phyloP scores from a whole-genome alignment of 2,797 vertebrate species.

The Tinamus major region DNA sequence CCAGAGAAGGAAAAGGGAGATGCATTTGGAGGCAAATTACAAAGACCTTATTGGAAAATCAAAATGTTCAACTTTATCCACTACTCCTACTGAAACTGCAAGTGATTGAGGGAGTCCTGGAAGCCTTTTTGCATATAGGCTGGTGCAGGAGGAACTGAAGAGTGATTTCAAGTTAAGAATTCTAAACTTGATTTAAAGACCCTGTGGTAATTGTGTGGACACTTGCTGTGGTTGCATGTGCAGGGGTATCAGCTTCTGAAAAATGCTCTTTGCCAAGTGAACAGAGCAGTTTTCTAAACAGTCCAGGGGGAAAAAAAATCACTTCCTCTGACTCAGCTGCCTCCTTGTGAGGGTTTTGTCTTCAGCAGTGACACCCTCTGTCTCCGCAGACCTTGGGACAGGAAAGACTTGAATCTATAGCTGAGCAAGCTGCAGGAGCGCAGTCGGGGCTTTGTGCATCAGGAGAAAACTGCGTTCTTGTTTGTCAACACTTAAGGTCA shows the following conservation, averaged over 20 bases:
- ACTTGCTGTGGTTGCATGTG: not conserved
- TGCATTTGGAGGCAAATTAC: not conserved
- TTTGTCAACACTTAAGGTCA: not conserved
- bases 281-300: conserved; percentile 35
- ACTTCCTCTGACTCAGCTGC: conserved; percentile 70
- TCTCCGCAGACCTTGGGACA: not conserved
- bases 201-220: not conserved
- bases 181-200: not conserved
- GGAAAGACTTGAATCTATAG: not conserved
- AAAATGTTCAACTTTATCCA: too few species aligned
- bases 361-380: conserved; percentile 4
- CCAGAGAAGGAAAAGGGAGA: not conserved
- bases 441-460: fast-evolving
- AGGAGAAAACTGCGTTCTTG: not conserved
- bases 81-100: not conserved
- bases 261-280: conserved; percentile 3
- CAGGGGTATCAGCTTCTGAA: not conserved
- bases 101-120: not conserved
- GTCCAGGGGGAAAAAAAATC: not conserved
- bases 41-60: not conserved
- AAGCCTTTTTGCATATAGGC: fast-evolving
- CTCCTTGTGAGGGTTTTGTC: conserved; percentile 27
- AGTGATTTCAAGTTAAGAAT: not conserved
- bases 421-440: not conserved
- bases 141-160: not conserved